Evolutionary conservation across 2,113 vertebrate genomes (phyloP), one percentile per base, ranked within the genome.

Genomic region (Orientallactaga bullata): DNA sequence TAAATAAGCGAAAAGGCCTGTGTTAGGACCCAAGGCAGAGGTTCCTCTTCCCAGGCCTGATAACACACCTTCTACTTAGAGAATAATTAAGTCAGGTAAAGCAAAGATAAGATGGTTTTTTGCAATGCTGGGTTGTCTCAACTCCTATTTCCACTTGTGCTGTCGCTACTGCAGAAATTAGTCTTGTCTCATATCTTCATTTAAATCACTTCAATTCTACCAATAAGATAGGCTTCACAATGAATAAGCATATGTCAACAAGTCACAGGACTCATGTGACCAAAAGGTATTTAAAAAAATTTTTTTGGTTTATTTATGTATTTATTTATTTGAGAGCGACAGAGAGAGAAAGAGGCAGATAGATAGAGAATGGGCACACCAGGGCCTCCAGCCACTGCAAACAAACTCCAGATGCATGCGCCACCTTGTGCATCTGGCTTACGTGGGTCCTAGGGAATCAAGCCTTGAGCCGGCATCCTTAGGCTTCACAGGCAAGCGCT

Each of bases 1-100:
- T 42, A 82, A 86, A n/a, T n/a, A n/a, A n/a, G n/a, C 2, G n/a
- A 89, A 76, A 42, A 66, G 51, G 60, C 6, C 78, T 17, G 9
- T 9, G 35, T 61, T 4, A 85, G 0, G 12, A 85, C n/a, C n/a
- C n/a, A n/a, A 83, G 69, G 8, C n/a, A 30, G 55, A 73, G 0
- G 4, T 26, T 66, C 61, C 73, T 1, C 12, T 72, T 47, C 65
- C 32, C 28, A 3, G 4, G 20, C 61, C 65, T 80, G 82, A 66
- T 66, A 80, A 24, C 3, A 8, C 2, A 17, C 39, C 84, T n/a
- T 51, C 77, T 37, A 15, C 63, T 73, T 30, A 55, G 15, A 73
- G 79, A 86, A 60, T 24, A 42, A 58, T 47, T 21, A 47, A 17
- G 37, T 72, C 37, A 18, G 17, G 69, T 65, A 4, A 42, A 71